Evolutionary conservation across 1,140 invertebrate genomes (phyloP), one percentile per base, ranked within the genome.

Genomic region (Danaus melanippus): DNA sequence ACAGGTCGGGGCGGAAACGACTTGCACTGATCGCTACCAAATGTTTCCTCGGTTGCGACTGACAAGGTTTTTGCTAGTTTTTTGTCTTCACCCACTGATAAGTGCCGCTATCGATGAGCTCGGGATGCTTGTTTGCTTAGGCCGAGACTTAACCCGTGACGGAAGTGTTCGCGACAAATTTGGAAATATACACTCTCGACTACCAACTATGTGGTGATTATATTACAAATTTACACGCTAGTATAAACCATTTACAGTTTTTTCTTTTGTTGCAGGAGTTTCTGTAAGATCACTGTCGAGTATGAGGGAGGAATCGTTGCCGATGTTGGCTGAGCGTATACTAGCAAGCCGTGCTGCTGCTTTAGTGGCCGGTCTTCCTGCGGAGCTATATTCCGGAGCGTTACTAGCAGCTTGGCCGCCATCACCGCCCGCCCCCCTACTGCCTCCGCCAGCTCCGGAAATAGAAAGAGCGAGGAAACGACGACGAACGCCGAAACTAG

Each of bases 1-100:
- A 86, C 83, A 86, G 79, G 83, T 86, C 83, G 83, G 80, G 76
- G 74, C 83, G 83, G 83, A 86, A 86, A 78, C 75, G 80, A 84
- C 80, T 79, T 86, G 83, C 79, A 80, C 66, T 81, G 79, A 86
- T 84, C 81, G 80, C 80, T 75, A 86, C 83, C 83, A 86, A 86
- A 86, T 86, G 83, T 86, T 84, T 83, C 80, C 80, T 82, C 73
- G 66, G 66, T 64, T 71, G 64, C 72, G 69, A 71, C 76, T 79
- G 72, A 72, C 67, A 75, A 48, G 69, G 64, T 86, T 86, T 86
- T 84, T 86, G 78, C 75, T 60, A 56, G 53, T 79, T 86, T 86
- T 86, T 83, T 84, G 75, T 62, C 56, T 51, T 62, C 69, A 71
- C 58, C 55, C 66, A 51, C 73, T 78, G 80, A 86, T 86, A 86